Evolutionary conservation across 2,113 vertebrate genomes (phyloP), one percentile per base, ranked within the genome.

Genomic region (Lipophrys pholis): DNA sequence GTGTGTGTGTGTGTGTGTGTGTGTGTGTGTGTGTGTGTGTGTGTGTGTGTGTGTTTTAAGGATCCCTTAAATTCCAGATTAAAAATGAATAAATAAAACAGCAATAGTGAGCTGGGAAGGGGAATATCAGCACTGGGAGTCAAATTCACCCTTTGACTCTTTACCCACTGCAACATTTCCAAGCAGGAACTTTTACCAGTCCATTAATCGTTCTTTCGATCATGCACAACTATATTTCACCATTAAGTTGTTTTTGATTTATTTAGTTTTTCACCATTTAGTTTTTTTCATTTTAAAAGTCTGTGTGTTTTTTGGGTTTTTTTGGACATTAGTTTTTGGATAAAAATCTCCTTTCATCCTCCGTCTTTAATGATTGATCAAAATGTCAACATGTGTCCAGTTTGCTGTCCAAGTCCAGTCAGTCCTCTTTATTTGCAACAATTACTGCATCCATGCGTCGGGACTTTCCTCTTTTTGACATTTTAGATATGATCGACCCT

Each of bases 281-380:
- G 21, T 2, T 30, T 30, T 30, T 30, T 30, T 30, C 21, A 30
- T 41, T 4, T 49, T 39, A 3, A 10, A 55, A 14, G 5, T 3
- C 6, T 6, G 0, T 14, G 5, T 15, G 1, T 58, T n/a, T 42
- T 71, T 7, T 14, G 5, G 12, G 1, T 58, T n/a, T 42, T 71
- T 7, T 5, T 12, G 5, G 50, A 40, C 6, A 39, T 30, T 30
- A 15, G 55, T 14, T 48, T 48, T 64, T 75, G 36, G 60, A 61
- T 51, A 50, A 70, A 83, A 73, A 83, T 86, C 53, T 56, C 10
- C 6, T 53, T 14, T 78, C 55, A 72, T 71, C 58, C 49, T 71
- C 65, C 5, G 73, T 66, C 81, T 90, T 91, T 88, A 91, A 92
- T 92, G 87, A 92, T 92, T 92, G 81, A 92, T 92, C 52, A 68